Percentiles rank a stretch among this genome's conserved stretches.
These are phyloP conservation scores for Samia ricini DNA, from an alignment of 1,140 invertebrate species.

Conservation along the genomic window DNA sequence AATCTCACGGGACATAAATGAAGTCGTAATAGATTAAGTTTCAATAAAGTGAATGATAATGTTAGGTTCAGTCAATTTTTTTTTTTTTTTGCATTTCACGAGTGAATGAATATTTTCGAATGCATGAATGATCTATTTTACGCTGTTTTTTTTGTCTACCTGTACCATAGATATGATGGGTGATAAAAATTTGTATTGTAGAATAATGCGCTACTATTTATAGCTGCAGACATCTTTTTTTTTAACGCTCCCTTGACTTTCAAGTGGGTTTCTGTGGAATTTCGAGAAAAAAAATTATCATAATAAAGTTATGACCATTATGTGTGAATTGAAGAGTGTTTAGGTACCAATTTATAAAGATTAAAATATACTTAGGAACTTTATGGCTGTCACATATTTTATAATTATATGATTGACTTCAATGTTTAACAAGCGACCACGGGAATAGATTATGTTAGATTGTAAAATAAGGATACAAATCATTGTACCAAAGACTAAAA, in stretches of 20 bases:
- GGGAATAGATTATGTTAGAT: too few relatives aligned
- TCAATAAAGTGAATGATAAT: slow-evolving; percentile 34
- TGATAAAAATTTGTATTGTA: slow-evolving; percentile 70
- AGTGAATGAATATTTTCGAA: slow-evolving; percentile 33
- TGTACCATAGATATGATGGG: slow-evolving; percentile 38
- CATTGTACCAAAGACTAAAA: too few relatives aligned
- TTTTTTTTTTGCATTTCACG: slow-evolving; percentile 47
- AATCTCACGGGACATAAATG: slow-evolving; percentile 61
- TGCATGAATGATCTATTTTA: slow-evolving; percentile 42
- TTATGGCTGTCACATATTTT: too few relatives aligned
- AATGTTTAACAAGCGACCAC: too few relatives aligned
- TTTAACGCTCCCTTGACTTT: not conserved
- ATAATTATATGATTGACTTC: too few relatives aligned
- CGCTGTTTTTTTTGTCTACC: slow-evolving; percentile 40
- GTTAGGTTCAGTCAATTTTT: slow-evolving; percentile 28
- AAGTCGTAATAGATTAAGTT: slow-evolving; percentile 61
- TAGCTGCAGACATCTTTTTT: slow-evolving; percentile 36
- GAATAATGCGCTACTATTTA: slow-evolving; percentile 55
- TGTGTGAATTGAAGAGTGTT: too few relatives aligned
- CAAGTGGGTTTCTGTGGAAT: too few relatives aligned
- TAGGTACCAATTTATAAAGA: too few relatives aligned
- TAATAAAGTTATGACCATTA: too few relatives aligned
- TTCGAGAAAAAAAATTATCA: too few relatives aligned
- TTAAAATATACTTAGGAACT: too few relatives aligned
- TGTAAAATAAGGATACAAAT: too few relatives aligned